A percentile compares a stretch with the other conserved stretches of the same genome.
Conservation (phyloP, 2,797 vertebrate species). For the Cichlasoma orientale region DNA sequence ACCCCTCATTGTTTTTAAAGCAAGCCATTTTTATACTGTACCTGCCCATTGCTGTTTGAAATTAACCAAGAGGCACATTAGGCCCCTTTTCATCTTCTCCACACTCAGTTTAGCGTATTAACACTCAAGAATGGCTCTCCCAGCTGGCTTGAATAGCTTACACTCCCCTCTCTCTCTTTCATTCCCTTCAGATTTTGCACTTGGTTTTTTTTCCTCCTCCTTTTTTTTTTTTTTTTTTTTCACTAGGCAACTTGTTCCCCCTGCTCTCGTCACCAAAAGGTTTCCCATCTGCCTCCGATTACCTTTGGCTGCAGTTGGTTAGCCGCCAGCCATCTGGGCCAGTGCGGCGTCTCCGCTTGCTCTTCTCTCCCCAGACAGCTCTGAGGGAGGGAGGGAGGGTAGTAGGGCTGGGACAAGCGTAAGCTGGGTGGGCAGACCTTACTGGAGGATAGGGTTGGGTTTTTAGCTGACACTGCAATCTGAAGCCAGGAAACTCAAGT, state of each 20-base stretch:
- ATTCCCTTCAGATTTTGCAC: slow-evolving; percentile 49
- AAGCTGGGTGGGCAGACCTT: slow-evolving; percentile 66
- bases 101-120: slow-evolving; percentile 49
- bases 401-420: slow-evolving; percentile 35
- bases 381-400: slow-evolving; percentile 48
- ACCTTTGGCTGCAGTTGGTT: slow-evolving; percentile 87
- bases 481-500: slow-evolving; percentile 59
- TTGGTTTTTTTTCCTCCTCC: slow-evolving; percentile 26
- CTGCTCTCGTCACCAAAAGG: slow-evolving; percentile 82
- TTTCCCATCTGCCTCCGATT: slow-evolving; percentile 93
- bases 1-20: slow-evolving; percentile 75
- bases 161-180: slow-evolving; percentile 59
- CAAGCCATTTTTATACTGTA: slow-evolving; percentile 51
- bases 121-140: slow-evolving; percentile 64
- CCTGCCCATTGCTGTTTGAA: slow-evolving; percentile 41
- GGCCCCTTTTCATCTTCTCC: slow-evolving; percentile 38
- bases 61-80: slow-evolving; percentile 50
- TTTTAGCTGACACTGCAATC: slow-evolving; percentile 68
- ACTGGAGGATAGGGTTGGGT: slow-evolving; percentile 35
- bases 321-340: slow-evolving; percentile 81
- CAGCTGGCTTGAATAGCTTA: slow-evolving; percentile 62
- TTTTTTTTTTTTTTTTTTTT: slow-evolving; percentile 54
- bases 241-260: slow-evolving; percentile 83
- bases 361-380: slow-evolving; percentile 69
- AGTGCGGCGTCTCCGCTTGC: slow-evolving; percentile 74